These are phyloP conservation scores for Bombylius discolor DNA, from an alignment of 2,888 invertebrate species.

Conservation along the genomic window DNA sequence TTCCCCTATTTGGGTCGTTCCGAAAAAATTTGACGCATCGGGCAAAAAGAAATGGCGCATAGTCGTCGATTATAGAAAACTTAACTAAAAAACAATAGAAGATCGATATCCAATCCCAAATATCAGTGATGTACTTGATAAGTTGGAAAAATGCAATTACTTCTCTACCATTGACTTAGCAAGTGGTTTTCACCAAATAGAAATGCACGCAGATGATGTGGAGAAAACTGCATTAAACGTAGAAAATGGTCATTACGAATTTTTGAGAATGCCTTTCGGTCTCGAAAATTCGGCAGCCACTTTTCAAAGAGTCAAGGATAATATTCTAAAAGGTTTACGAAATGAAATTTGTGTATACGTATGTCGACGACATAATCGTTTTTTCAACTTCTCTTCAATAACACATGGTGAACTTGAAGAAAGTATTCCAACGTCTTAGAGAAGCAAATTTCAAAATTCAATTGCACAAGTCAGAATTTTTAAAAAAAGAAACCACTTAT, in stretches of 20 bases:
- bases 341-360: slow-evolving; percentile 8
- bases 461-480: slow-evolving; percentile 3
- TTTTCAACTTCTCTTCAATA: slow-evolving; percentile 3
- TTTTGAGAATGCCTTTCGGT: slow-evolving; percentile 8
- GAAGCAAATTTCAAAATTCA: slow-evolving; percentile 7
- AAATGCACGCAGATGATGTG: slow-evolving; percentile 9
- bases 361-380: slow-evolving; percentile 10
- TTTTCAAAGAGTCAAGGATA: slow-evolving; percentile 12
- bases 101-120: slow-evolving; percentile 19
- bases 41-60: slow-evolving; percentile 13
- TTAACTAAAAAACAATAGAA: slow-evolving; percentile 12
- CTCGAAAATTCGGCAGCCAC: slow-evolving; percentile 9
- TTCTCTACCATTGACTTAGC: slow-evolving; percentile 12
- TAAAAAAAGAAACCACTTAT: slow-evolving; percentile 7
- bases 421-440: slow-evolving; percentile 1
- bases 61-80: slow-evolving; percentile 13
- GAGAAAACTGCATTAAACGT: slow-evolving; percentile 10
- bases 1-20: slow-evolving; percentile 14
- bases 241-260: slow-evolving; percentile 4
- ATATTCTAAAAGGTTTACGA: slow-evolving; percentile 3
- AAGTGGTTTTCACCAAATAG: slow-evolving; percentile 14
- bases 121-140: slow-evolving; percentile 11
- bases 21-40: slow-evolving; percentile 13
- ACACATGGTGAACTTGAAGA: slow-evolving; percentile 2
- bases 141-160: slow-evolving; percentile 10